Evolutionary conservation across 2,888 invertebrate species (phyloP), one percentile per base, ranked within the genome.

Genomic region (Exephanes ischioxanthus): DNA sequence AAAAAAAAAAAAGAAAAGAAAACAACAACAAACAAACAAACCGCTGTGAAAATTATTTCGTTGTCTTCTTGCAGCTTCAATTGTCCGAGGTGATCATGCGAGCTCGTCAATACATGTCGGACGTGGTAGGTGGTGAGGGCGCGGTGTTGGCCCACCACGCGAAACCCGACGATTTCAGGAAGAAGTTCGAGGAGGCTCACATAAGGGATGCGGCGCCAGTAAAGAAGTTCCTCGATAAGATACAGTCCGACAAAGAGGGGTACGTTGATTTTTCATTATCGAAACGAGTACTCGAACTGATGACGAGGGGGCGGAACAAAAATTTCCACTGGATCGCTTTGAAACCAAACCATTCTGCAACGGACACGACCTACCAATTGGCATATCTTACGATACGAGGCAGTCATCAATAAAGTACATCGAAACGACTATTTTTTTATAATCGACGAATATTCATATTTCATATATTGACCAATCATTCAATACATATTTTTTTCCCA

Each of bases 51-150:
- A 22, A 55, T 80, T 61, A 48, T 51, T 68, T 63, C 5, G 11
- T 41, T 82, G 3, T 71, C 63, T 78, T 26, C 22, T 67, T 76
- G 70, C 94, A 99, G 99, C 96, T 99, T 88, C 99, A 99, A 96
- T 95, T 99, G 88, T 99, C 99, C 7, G 99, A 99, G 95, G 99
- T 99, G 90, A 98, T 99, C 90, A 98, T 98, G 96, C 97, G 98
- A 91, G 98, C 99, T 58, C 97, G 99, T 91, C 97, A 97, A 94
- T 99, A 99, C 94, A 99, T 99, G 96, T 96, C 97, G 89, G 97
- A 98, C 92, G 96, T 99, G 72, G 97, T 97, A 33, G 98, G 98
- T 72, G 97, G 97, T 9, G 96, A 96, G 86, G 98, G 98, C 90
- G 98, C 98, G 91, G 98, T 98, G 72, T 95, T 98, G 88, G 97